A percentile compares a stretch with the other conserved stretches of the same genome.
Conservation (phyloP, 2,113 vertebrate species). For the Cephalopterus ornatus region DNA sequence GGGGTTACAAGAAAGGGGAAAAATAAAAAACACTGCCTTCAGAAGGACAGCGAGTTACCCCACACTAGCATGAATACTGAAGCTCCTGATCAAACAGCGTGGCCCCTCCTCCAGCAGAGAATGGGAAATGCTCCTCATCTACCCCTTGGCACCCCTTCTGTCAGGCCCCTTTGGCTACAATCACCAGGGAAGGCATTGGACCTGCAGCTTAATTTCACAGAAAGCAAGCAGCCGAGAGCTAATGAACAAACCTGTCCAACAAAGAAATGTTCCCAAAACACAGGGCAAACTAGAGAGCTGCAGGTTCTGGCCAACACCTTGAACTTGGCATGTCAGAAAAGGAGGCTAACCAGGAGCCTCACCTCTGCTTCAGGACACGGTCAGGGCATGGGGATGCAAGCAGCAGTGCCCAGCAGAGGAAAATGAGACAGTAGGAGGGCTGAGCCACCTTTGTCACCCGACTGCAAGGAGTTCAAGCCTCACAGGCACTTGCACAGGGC, state of each 20-base stretch:
- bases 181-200: background rate
- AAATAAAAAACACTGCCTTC: background rate
- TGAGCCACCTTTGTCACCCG: background rate
- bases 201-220: background rate
- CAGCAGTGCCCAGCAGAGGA: background rate
- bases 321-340: background rate
- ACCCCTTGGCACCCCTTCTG: background rate
- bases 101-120: background rate
- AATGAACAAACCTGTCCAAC: background rate
- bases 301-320: background rate
- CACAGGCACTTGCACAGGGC: background rate
- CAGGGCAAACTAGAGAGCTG: background rate
- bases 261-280: background rate
- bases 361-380: fast-evolving
- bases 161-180: background rate
- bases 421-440: background rate
- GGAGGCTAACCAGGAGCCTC: background rate
- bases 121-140: background rate
- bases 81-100: fast-evolving
- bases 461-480: background rate
- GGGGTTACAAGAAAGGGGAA: background rate
- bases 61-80: fast-evolving
- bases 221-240: background rate
- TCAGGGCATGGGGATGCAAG: fast-evolving
- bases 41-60: background rate